Conservation (phyloP, 2,113 vertebrate genomes). For the Toxotes chatareus region DNA sequence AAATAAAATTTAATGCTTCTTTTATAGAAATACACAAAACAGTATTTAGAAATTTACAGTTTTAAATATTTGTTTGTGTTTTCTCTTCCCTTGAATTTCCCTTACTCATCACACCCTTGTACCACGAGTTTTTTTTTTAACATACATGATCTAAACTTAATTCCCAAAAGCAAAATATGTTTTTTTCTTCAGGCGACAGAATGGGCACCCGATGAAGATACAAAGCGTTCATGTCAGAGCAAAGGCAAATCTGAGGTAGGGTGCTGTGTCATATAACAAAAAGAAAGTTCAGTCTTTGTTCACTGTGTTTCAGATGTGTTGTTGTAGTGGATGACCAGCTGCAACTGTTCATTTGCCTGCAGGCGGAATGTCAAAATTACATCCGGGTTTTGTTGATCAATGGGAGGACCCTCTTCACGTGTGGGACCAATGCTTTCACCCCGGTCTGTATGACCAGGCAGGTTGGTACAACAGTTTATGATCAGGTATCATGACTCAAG, state of each 20-base stretch:
- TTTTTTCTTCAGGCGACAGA: slow-evolving; percentile 86
- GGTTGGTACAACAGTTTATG: slow-evolving; percentile 70
- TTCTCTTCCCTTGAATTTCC: neutral
- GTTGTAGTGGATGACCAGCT: neutral
- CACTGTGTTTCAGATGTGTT: neutral
- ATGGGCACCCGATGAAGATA: slow-evolving; percentile 93
- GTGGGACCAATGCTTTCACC: slow-evolving; percentile 94
- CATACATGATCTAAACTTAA: neutral
- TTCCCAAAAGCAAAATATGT: neutral
- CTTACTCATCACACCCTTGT: too few relatives aligned
- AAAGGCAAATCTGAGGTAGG: slow-evolving; percentile 96
- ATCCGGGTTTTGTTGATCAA: slow-evolving; percentile 92
- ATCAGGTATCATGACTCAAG: neutral
- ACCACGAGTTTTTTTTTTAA: neutral
- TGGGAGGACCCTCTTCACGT: slow-evolving; percentile 89
- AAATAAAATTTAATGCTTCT: neutral
- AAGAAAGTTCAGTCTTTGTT: too few relatives aligned
- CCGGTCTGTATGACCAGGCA: slow-evolving; percentile 92
- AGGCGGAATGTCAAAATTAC: slow-evolving; percentile 98
- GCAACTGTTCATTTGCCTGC: slow-evolving; percentile 26
- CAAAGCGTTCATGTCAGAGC: slow-evolving; percentile 93
- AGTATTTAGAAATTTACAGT: neutral
- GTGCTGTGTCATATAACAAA: neutral
- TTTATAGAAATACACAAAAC: too few relatives aligned
- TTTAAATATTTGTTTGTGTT: neutral